These are phyloP conservation scores for Camptogramma bilineatum DNA, from an alignment of 2,888 invertebrate species.

Conservation along the genomic window DNA sequence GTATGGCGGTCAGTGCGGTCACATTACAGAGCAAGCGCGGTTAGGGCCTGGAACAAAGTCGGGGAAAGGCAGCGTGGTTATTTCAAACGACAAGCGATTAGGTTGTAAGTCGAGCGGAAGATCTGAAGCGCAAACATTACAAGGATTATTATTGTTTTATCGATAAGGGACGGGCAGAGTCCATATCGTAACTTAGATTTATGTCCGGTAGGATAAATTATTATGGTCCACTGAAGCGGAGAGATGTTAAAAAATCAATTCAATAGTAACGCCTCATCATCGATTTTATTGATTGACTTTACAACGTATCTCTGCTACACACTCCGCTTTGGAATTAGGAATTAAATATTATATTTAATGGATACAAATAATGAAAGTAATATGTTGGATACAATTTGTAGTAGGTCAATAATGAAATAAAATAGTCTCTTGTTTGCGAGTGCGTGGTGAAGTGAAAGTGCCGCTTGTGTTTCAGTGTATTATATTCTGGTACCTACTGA, in stretches of 20 bases:
- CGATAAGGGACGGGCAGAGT: slow-evolving; percentile 20
- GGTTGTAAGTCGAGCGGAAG: slow-evolving; percentile 67
- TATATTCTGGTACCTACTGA: slow-evolving; percentile 40
- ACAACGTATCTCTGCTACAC: background rate
- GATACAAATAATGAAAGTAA: slow-evolving; percentile 14
- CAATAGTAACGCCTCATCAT: background rate
- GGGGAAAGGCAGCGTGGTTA: slow-evolving; percentile 83
- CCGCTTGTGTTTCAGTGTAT: slow-evolving; percentile 42
- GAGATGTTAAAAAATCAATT: slow-evolving; percentile 9
- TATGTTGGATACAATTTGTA: slow-evolving; percentile 16
- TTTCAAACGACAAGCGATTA: slow-evolving; percentile 80
- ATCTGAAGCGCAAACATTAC: slow-evolving; percentile 68
- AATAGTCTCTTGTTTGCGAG: slow-evolving; percentile 35
- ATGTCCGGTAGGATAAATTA: background rate
- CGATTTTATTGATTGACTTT: slow-evolving; percentile 4
- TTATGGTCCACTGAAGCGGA: slow-evolving; percentile 16
- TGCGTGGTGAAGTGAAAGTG: slow-evolving; percentile 46
- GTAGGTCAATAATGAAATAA: slow-evolving; percentile 22
- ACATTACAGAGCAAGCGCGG: slow-evolving; percentile 86
- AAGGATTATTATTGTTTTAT: slow-evolving; percentile 73
- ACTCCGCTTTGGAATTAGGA: slow-evolving; percentile 10
- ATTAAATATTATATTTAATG: background rate
- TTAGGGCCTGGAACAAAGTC: slow-evolving; percentile 86
- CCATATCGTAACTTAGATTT: background rate
- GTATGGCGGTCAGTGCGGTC: slow-evolving; percentile 84